A percentile compares a stretch with the other conserved stretches of the same genome.
phyloP scores from a whole-genome alignment of 2,888 invertebrate species.

The Philhelius pedissequus region DNA sequence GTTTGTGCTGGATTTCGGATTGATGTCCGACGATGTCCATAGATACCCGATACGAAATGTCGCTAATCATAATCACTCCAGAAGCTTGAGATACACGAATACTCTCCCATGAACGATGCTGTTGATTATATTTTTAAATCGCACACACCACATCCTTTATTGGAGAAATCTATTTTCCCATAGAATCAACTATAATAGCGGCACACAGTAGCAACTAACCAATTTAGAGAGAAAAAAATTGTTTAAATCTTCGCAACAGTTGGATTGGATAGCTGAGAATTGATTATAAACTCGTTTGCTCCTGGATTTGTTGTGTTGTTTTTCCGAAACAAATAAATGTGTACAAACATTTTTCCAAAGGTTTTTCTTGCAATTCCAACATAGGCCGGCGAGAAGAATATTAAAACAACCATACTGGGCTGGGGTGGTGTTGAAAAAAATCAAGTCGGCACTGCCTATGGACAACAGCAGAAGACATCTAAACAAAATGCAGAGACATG shows the following conservation, averaged over 20 bases:
- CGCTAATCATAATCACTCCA: constrained; percentile 64
- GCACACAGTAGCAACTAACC: background rate
- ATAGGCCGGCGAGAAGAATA: constrained; percentile 49
- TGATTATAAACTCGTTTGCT: constrained; percentile 63
- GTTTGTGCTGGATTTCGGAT: constrained; percentile 39
- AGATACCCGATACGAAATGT: constrained; percentile 41
- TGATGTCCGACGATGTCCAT: constrained; percentile 59
- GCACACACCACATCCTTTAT: constrained; percentile 57
- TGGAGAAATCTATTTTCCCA: constrained; percentile 68
- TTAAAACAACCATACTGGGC: constrained; percentile 32
- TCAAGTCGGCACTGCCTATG: constrained; percentile 30
- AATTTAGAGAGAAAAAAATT: constrained; percentile 22
- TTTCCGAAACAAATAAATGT: constrained; percentile 55
- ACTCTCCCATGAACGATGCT: constrained; percentile 45
- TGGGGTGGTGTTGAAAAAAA: constrained; percentile 10
- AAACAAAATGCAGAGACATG: constrained; percentile 25
- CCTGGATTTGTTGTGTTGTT: constrained; percentile 39
- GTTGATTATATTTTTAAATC: constrained; percentile 54
- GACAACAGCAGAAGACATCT: constrained; percentile 11
- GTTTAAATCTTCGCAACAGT: constrained; percentile 38
- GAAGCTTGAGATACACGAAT: constrained; percentile 22
- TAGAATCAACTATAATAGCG: constrained; percentile 51
- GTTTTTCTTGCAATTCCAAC: constrained; percentile 51
- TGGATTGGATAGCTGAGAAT: constrained; percentile 27
- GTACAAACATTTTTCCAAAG: constrained; percentile 56